A percentile compares a stretch with the other conserved stretches of the same genome.
Evolutionary conservation across 2,797 vertebrate species (phyloP).

Genomic region (Sebastolobus alascanus): DNA sequence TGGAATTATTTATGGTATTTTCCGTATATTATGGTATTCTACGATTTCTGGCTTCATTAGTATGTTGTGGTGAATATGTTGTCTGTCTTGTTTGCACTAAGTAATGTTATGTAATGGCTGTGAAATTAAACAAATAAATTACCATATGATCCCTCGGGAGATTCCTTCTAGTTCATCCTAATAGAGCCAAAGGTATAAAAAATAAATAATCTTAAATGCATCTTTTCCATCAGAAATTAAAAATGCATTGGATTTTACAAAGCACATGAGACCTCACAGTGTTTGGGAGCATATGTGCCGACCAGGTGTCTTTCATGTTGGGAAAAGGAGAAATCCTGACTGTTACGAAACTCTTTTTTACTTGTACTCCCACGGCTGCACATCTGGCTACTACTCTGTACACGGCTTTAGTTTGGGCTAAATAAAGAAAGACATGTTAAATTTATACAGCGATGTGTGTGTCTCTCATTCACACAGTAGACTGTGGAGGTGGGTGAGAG

Average conservation of each 20-base stretch:
- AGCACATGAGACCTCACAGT: not conserved
- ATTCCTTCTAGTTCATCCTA: not conserved
- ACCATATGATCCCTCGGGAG: not conserved
- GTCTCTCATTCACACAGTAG: conserved; percentile 8
- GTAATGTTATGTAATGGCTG: not conserved
- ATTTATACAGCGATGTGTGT: not conserved
- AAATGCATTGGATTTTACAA: not conserved
- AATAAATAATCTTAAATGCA: not conserved
- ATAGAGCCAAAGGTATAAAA: not conserved
- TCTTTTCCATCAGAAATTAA: not conserved
- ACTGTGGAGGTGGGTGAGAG: conserved; percentile 25
- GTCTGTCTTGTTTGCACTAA: not conserved
- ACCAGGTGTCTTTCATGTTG: not conserved
- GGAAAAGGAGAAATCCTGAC: not conserved
- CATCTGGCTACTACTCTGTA: not conserved
- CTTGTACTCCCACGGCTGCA: not conserved
- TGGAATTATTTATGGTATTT: not conserved
- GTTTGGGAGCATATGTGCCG: conserved; percentile 1
- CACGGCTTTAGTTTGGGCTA: not conserved
- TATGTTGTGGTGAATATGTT: not conserved
- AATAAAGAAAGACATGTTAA: not conserved
- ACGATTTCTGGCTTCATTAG: not conserved
- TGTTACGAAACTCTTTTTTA: not conserved
- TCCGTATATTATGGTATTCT: not conserved
- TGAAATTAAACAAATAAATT: not conserved